These are phyloP conservation scores for Miniopterus natalensis DNA, from an alignment of 2,113 vertebrate genomes.

Conservation along the genomic window DNA sequence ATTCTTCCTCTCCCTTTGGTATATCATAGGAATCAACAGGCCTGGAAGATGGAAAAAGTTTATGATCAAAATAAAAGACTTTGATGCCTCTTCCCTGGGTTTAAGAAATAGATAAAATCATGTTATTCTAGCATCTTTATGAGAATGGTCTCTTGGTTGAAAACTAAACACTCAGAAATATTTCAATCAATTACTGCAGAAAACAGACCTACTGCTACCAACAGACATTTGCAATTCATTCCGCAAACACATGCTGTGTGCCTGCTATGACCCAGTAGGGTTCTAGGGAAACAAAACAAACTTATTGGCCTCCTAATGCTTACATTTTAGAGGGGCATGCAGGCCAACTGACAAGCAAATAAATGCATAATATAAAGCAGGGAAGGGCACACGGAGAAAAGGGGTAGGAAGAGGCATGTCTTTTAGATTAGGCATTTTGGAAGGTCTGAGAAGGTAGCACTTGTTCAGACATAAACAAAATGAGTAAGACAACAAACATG, in stretches of 20 bases:
- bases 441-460: background rate
- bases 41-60: slow-evolving; percentile 56
- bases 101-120: slow-evolving; percentile 45
- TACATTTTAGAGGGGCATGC: background rate
- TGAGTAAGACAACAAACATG: background rate
- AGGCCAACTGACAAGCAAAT: background rate
- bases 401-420: too few relatives aligned
- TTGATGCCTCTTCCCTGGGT: background rate
- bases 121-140: background rate
- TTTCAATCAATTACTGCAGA: background rate
- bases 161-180: background rate
- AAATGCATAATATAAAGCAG: background rate
- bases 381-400: background rate
- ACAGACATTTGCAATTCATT: background rate
- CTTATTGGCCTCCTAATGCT: background rate
- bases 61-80: slow-evolving; percentile 30
- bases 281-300: background rate
- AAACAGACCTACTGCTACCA: background rate
- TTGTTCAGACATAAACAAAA: background rate
- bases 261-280: too few relatives aligned
- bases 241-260: background rate
- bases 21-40: slow-evolving; percentile 79
- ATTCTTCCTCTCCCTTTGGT: slow-evolving; percentile 66
- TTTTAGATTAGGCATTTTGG: background rate
- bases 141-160: background rate